phyloP scores from a whole-genome alignment of 1,140 invertebrate species.

The Drosophila tsacasi region DNA sequence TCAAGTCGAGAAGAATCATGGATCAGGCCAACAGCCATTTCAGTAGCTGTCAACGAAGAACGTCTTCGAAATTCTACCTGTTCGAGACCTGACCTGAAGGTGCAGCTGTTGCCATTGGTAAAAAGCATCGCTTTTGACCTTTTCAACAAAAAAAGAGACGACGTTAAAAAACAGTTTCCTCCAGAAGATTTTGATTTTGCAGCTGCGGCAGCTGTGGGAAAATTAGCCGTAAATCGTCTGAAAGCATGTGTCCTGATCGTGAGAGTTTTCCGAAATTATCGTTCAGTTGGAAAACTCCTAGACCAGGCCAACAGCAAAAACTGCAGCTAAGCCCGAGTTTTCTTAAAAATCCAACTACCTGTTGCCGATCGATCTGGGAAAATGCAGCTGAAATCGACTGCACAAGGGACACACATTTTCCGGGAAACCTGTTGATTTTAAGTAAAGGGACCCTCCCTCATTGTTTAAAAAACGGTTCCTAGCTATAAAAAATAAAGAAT shows the following conservation, averaged over 20 bases:
- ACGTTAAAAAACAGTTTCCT: slow-evolving; percentile 1
- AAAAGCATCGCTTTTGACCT: slow-evolving; percentile 5
- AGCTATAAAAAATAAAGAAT: background rate
- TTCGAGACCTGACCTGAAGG: background rate
- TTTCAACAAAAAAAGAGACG: slow-evolving; percentile 12
- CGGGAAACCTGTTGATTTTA: slow-evolving; percentile 39
- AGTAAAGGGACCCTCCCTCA: slow-evolving; percentile 14
- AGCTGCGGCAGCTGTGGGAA: slow-evolving; percentile 52
- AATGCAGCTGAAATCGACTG: background rate
- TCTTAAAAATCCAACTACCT: slow-evolving; percentile 24
- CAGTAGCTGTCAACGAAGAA: background rate
- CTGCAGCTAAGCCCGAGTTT: background rate
- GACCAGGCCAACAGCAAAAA: slow-evolving; percentile 34
- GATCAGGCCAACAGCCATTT: slow-evolving; percentile 24
- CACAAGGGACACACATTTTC: slow-evolving; percentile 17
- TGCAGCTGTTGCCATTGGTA: slow-evolving; percentile 11
- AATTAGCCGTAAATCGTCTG: background rate
- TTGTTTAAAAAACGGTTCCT: slow-evolving; percentile 32
- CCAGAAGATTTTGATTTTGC: slow-evolving; percentile 9
- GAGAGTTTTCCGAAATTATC: slow-evolving; percentile 34
- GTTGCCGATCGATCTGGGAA: slow-evolving; percentile 21
- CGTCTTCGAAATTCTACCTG: slow-evolving; percentile 27
- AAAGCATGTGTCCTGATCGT: slow-evolving; percentile 24
- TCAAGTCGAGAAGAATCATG: slow-evolving; percentile 5
- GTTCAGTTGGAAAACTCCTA: slow-evolving; percentile 14